These are phyloP conservation scores for Nemotelus pantherinus DNA, from an alignment of 2,888 invertebrate genomes.

Conservation along the genomic window DNA sequence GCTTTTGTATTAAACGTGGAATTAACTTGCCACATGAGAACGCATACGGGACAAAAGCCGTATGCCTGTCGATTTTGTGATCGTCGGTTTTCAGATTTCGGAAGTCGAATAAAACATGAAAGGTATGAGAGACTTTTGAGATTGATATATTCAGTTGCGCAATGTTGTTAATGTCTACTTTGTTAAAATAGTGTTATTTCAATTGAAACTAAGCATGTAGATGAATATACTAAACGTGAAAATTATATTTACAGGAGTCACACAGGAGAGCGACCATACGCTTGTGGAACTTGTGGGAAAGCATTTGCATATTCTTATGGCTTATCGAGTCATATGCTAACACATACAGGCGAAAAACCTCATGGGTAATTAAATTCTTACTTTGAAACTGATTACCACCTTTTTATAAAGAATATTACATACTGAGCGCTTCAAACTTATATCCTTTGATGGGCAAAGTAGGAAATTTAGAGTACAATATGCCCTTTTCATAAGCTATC, in stretches of 20 bases:
- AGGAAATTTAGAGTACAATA: too few species aligned
- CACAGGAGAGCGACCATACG: conserved; percentile 62
- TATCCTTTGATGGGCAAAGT: too few species aligned
- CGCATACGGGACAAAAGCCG: conserved; percentile 64
- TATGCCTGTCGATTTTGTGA: conserved; percentile 63
- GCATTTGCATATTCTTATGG: conserved; percentile 63
- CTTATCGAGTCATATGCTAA: conserved; percentile 62
- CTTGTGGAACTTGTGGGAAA: conserved; percentile 61
- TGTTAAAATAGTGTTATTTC: too few species aligned
- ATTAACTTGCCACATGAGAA: conserved; percentile 63
- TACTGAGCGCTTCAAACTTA: too few species aligned
- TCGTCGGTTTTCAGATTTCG: conserved; percentile 63
- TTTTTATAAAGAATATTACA: background rate
- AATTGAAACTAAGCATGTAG: background rate
- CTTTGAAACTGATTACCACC: background rate
- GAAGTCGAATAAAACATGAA: conserved; percentile 64
- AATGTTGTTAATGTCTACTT: too few species aligned
- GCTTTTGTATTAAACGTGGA: conserved; percentile 63
- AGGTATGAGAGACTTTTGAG: conserved; percentile 54
- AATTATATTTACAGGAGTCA: conserved; percentile 56
- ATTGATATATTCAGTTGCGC: background rate
- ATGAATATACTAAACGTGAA: background rate
- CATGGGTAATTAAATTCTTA: conserved; percentile 57
- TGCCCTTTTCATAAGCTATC: too few species aligned
- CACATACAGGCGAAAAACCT: conserved; percentile 62